Conservation (phyloP, 2,113 vertebrate species). For the Globicephala melas region DNA sequence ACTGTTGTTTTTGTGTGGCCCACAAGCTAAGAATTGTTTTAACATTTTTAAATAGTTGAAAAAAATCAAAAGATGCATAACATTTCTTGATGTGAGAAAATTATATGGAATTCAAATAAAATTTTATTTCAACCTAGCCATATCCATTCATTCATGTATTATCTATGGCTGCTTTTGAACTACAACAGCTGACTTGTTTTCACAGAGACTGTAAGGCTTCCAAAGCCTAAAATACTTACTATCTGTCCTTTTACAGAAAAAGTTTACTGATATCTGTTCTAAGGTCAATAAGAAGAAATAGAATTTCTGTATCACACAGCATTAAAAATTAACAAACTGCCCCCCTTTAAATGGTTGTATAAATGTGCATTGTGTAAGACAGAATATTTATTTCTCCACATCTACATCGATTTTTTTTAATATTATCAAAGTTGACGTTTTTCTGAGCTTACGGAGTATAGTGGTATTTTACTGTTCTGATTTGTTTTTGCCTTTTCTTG, state of each 20-base stretch:
- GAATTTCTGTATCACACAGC: not conserved
- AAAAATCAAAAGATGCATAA: not conserved
- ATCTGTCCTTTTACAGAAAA: not conserved
- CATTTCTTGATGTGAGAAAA: not conserved
- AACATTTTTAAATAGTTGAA: not conserved
- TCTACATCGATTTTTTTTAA: not conserved
- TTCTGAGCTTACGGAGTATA: not conserved
- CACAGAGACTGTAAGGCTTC: not conserved
- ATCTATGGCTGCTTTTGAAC: not conserved
- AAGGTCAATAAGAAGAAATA: not conserved
- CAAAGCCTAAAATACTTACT: not conserved
- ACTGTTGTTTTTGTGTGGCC: not conserved
- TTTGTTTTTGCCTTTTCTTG: not conserved
- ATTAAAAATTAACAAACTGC: not conserved
- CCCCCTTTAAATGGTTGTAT: not conserved
- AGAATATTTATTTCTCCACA: not conserved
- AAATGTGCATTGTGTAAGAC: not conserved
- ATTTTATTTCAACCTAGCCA: not conserved
- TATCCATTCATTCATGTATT: not conserved
- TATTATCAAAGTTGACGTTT: not conserved
- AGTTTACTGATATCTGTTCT: not conserved
- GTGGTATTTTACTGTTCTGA: not conserved
- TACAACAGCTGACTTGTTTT: not conserved
- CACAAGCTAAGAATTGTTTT: not conserved
- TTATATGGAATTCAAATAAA: not conserved